phyloP scores from a whole-genome alignment of 2,888 invertebrate genomes.

The Venustoraphidia nigricollis region DNA sequence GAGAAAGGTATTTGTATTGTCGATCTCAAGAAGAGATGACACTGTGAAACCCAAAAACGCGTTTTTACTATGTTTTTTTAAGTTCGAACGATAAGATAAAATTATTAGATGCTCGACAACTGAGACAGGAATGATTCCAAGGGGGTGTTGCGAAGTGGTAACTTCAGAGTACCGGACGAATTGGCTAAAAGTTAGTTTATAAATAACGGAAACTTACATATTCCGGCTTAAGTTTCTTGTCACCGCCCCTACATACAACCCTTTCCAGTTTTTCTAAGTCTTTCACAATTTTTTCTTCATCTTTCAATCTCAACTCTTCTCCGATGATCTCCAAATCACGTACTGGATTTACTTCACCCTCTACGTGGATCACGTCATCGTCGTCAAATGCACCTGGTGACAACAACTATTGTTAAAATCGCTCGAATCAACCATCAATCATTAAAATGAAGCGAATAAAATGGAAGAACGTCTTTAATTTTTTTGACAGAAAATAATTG shows the following conservation, averaged over 20 bases:
- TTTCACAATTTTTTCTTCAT: conserved; percentile 72
- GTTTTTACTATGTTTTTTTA: too few relatives aligned
- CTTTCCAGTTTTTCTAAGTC: conserved; percentile 78
- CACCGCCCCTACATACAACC: conserved; percentile 65
- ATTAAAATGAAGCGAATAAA: background rate
- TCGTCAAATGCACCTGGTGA: conserved; percentile 85
- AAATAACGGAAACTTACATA: conserved; percentile 46
- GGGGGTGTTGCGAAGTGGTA: too few relatives aligned
- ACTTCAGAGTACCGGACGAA: too few relatives aligned
- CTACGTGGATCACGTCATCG: conserved; percentile 94
- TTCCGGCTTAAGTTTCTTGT: conserved; percentile 93
- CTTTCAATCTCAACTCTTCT: conserved; percentile 90
- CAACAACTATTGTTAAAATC: conserved; percentile 7
- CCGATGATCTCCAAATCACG: conserved; percentile 93
- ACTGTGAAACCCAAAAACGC: too few relatives aligned
- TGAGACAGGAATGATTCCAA: too few relatives aligned
- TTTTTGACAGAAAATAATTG: too few relatives aligned
- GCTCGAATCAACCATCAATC: background rate
- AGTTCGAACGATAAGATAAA: too few relatives aligned
- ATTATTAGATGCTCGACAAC: too few relatives aligned
- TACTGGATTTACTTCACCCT: conserved; percentile 95
- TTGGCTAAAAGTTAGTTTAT: too few relatives aligned
- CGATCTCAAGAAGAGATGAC: too few relatives aligned
- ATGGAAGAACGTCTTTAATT: too few relatives aligned
- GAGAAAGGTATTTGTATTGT: too few relatives aligned